A percentile compares a stretch with the other conserved stretches of the same genome.
These are phyloP conservation scores for Lepidochitona cinerea DNA, from an alignment of 2,888 invertebrate species.

Conservation along the genomic window DNA sequence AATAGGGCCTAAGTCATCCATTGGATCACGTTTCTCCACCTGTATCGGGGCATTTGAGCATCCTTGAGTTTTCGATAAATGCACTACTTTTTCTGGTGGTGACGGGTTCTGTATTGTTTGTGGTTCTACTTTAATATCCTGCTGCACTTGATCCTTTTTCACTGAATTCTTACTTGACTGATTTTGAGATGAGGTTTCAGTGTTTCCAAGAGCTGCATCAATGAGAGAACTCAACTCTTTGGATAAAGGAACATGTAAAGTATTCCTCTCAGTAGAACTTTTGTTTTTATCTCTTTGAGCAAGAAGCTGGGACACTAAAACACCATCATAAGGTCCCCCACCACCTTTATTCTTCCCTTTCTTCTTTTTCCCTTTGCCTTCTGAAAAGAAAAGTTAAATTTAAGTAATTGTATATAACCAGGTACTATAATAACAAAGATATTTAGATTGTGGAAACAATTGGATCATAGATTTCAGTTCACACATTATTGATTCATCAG, in stretches of 20 bases:
- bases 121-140: neutral
- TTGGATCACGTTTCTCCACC: conserved; percentile 18
- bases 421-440: too few relatives aligned
- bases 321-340: conserved; percentile 51
- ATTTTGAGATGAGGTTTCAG: neutral
- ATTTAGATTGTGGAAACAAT: too few relatives aligned
- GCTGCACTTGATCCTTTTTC: neutral
- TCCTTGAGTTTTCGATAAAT: neutral
- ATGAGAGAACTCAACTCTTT: neutral
- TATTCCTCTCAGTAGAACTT: conserved; percentile 2
- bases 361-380: conserved; percentile 28
- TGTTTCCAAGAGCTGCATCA: neutral
- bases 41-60: neutral
- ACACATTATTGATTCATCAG: too few relatives aligned
- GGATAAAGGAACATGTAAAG: neutral
- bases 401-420: too few relatives aligned
- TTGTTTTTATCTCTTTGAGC: conserved; percentile 50
- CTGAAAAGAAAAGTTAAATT: conserved; percentile 24
- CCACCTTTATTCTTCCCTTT: conserved; percentile 18
- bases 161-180: neutral
- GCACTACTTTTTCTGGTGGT: neutral
- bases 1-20: conserved; percentile 32
- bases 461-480: too few relatives aligned
- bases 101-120: neutral
- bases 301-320: conserved; percentile 60